Base-by-base conservation (phyloP, 2,113 vertebrate species). In the Lampris incognitus region DNA sequence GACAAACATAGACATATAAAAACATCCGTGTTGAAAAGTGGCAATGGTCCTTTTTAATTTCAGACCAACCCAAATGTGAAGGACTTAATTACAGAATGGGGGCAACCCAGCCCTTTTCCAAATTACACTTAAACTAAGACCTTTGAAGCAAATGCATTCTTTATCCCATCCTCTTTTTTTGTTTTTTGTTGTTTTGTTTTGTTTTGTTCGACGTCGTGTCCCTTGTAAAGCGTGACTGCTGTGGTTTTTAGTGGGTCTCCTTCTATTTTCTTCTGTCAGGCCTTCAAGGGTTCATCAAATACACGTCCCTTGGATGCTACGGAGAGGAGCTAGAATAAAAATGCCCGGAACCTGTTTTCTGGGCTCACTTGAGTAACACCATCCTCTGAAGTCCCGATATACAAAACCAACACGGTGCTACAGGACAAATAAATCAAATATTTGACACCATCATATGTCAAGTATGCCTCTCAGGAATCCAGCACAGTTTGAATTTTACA, bases 81-180 rank as follows among this genome's bases (percentile, higher is more conserved):
- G 85, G 79, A 88, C 78, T 92, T 94, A 94, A 94, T 94, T 93
- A 94, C 89, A 92, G 91, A 93, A 93, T 37, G 82, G 90, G 90
- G 87, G 85, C 84, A 84, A 91, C 89, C 92, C 88, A 87, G 79
- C 89, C 90, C 91, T 86, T 91, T 89, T 90, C 82, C 79, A 91
- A 93, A 92, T 91, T 85, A 83, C 88, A 90, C 87, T 91, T 92
- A 92, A 85, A 88, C 88, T 91, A 87, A 92, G 90, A 92, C 88
- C 89, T 92, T 94, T 91, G 91, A 92, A 91, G 91, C 80, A 78
- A 89, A 88, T 84, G 71, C 80, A 83, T 86, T 81, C 84, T 89
- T 92, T 88, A 90, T 88, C 86, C 85, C 83, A 76, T 91, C 90
- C 24, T 24, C 24, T 24, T 24, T 24, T 24, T 24, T 24, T 24